Conservation (phyloP, 2,888 invertebrate species). For the Aspidiotus destructor region DNA sequence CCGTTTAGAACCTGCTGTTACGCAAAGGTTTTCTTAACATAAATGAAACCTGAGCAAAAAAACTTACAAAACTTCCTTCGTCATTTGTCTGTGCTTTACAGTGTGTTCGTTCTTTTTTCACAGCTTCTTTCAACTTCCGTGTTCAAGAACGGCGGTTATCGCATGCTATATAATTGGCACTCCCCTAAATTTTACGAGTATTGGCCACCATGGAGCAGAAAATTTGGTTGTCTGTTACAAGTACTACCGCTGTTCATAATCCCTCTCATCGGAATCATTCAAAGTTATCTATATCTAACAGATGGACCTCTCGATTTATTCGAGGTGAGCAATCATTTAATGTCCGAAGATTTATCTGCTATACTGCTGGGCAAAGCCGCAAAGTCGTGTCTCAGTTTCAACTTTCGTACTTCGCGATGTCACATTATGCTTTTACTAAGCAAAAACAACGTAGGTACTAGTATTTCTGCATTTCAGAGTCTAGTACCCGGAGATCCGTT, state of each 20-base stretch:
- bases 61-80: no score
- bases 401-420: background rate
- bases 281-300: slow-evolving; percentile 66
- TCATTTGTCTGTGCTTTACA: background rate
- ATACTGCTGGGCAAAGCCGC: background rate
- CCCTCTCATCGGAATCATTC: slow-evolving; percentile 61
- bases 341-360: background rate
- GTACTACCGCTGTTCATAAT: slow-evolving; percentile 64
- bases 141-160: slow-evolving; percentile 58
- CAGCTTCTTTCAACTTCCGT: slow-evolving; percentile 58
- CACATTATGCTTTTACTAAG: no score
- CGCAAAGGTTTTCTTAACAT: no score
- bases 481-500: no score
- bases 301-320: slow-evolving; percentile 77
- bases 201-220: slow-evolving; percentile 70
- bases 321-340: slow-evolving; percentile 55
- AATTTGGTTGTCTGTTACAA: slow-evolving; percentile 66
- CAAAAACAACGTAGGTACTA: no score
- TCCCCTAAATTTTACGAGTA: slow-evolving; percentile 54
- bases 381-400: background rate
- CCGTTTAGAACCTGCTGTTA: no score
- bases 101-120: slow-evolving; percentile 35
- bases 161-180: slow-evolving; percentile 58
- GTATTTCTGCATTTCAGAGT: no score
- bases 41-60: no score